Percentiles rank a stretch among this genome's conserved stretches.
phyloP scores from a whole-genome alignment of 2,888 invertebrate species.

The Eurois occulta region DNA sequence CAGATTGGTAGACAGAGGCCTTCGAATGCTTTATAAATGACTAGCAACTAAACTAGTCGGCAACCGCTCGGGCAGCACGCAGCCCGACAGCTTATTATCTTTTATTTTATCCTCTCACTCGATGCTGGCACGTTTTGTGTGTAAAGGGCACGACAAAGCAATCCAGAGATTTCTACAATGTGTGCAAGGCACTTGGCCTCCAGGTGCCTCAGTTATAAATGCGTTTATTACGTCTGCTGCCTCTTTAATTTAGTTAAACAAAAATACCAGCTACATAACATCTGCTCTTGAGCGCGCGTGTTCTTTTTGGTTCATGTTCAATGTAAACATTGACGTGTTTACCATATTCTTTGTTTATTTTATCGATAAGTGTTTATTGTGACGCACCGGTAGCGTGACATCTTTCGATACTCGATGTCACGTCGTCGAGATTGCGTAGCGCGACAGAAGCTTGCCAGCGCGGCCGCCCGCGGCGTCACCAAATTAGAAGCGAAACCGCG shows the following conservation, averaged over 20 bases:
- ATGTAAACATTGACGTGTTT: slow-evolving; percentile 72
- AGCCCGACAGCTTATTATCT: slow-evolving; percentile 47
- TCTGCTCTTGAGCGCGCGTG: slow-evolving; percentile 29
- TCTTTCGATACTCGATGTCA: slow-evolving; percentile 61
- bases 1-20: slow-evolving; percentile 63
- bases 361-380: slow-evolving; percentile 57
- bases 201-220: slow-evolving; percentile 39
- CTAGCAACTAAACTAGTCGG: slow-evolving; percentile 39
- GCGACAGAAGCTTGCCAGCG: slow-evolving; percentile 66
- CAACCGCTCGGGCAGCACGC: slow-evolving; percentile 32
- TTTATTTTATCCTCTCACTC: slow-evolving; percentile 75
- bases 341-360: slow-evolving; percentile 69
- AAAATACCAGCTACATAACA: slow-evolving; percentile 40
- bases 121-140: slow-evolving; percentile 72
- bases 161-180: slow-evolving; percentile 50
- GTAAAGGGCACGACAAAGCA: slow-evolving; percentile 65
- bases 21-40: slow-evolving; percentile 54
- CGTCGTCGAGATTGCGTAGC: slow-evolving; percentile 77
- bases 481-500: slow-evolving; percentile 86
- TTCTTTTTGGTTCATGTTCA: slow-evolving; percentile 61
- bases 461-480: slow-evolving; percentile 81
- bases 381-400: slow-evolving; percentile 70
- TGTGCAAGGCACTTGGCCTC: slow-evolving; percentile 31
- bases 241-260: slow-evolving; percentile 29
- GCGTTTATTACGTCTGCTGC: slow-evolving; percentile 37